Conservation (phyloP, 1,140 invertebrate species). For the Diabrotica undecimpunctata region DNA sequence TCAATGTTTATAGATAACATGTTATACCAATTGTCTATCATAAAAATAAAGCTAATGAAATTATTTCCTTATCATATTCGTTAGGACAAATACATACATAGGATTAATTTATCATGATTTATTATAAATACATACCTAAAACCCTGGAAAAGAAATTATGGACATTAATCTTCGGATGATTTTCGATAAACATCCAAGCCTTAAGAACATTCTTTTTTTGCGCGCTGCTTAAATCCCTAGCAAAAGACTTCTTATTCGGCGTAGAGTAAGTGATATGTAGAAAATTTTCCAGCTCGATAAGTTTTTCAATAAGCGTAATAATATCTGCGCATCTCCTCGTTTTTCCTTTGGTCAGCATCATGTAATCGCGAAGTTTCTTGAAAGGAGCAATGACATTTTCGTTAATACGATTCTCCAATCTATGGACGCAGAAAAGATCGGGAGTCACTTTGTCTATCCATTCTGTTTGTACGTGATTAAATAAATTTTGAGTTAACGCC, state of each 20-base stretch:
- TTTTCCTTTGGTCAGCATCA: conserved; percentile 37
- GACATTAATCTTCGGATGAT: conserved; percentile 41
- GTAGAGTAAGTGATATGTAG: conserved; percentile 28
- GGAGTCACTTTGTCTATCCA: conserved; percentile 42
- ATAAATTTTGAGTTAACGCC: conserved; percentile 26
- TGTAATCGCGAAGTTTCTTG: conserved; percentile 39
- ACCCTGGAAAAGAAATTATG: conserved; percentile 39
- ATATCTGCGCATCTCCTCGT: conserved; percentile 24
- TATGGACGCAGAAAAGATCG: conserved; percentile 40
- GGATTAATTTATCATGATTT: too few species aligned
- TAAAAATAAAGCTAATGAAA: too few species aligned
- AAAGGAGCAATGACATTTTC: conserved; percentile 42
- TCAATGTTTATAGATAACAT: too few species aligned
- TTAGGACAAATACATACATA: too few species aligned
- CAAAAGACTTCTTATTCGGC: conserved; percentile 35
- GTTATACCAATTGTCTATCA: too few species aligned
- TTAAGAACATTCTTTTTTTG: conserved; percentile 41
- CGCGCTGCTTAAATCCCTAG: conserved; percentile 35
- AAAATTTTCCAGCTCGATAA: conserved; percentile 40
- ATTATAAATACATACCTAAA: conserved; percentile 21
- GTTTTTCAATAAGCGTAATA: conserved; percentile 35
- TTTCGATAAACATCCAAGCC: conserved; percentile 42
- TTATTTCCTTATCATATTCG: too few species aligned
- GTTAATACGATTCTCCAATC: conserved; percentile 40
- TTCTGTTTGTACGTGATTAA: conserved; percentile 34